Base-by-base conservation (phyloP, 2,113 vertebrate species). In the Cinclus cinclus region DNA sequence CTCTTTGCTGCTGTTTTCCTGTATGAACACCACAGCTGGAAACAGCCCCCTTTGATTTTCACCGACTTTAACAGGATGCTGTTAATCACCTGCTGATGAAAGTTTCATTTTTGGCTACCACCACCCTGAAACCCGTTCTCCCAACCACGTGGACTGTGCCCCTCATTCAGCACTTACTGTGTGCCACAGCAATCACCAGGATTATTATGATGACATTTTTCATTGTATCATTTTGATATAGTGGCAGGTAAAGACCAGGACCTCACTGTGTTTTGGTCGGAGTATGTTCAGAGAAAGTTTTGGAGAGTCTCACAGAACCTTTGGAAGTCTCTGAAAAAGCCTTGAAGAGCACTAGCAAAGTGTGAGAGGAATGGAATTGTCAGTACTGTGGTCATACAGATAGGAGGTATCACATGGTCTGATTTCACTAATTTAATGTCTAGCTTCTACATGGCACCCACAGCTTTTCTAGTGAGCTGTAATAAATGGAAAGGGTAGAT, bases 121-220 rank as follows among this genome's bases (percentile, higher is more conserved):
- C 11, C 30, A 25, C 12, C 25, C 14, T 56, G 53, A 35, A 78
- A 21, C 10, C 24, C 19, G 14, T 21, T 85, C 25, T 41, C n/a
- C 47, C 44, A 50, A 0, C 8, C 30, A 16, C 2, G 10, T 59
- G 33, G 55, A 33, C 7, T 3, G 2, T 37, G 19, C 7, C 35
- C 8, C 15, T 13, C 23, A 33, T 7, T 4, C 9, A 17, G 11
- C 9, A 22, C 23, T 71, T 28, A 4, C 31, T 63, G 18, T 22
- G 52, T 33, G 35, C 24, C 56, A 19, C 56, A 58, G 44, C 19
- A 62, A 75, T 10, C 3, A 0, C 39, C 65, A 67, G 35, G 12
- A 65, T 59, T 31, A 15, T 64, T 77, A 19, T 31, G 35, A 50
- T 59, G 65, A 55, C 6, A 3, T 60, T 69, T 80, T 89, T 77